These are phyloP conservation scores for Tadarida brasiliensis DNA, from an alignment of 2,797 vertebrate genomes.

Conservation along the genomic window DNA sequence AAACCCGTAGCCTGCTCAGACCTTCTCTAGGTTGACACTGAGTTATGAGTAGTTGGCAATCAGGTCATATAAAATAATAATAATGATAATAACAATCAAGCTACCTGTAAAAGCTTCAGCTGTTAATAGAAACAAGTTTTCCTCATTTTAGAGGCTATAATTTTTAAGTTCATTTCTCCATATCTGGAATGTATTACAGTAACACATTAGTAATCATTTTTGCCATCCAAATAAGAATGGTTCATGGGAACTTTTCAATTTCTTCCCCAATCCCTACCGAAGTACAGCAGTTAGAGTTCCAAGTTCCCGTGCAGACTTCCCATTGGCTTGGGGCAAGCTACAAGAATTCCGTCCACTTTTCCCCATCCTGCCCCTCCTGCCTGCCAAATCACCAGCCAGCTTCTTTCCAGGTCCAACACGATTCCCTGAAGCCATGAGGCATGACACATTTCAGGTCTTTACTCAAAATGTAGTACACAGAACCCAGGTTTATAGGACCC, in stretches of 20 bases:
- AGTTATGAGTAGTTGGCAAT: background rate
- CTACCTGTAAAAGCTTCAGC: background rate
- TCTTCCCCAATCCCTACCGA: background rate
- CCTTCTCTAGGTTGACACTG: background rate
- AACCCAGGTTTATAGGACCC: background rate
- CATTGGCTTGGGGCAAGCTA: too few species aligned
- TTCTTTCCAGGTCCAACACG: background rate
- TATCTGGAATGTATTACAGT: background rate
- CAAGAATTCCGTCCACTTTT: background rate
- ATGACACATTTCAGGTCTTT: background rate
- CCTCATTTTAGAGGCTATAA: background rate
- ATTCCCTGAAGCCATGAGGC: background rate
- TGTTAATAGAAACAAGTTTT: background rate
- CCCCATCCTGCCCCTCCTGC: background rate
- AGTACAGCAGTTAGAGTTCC: background rate
- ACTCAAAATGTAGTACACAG: background rate
- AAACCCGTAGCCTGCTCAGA: background rate
- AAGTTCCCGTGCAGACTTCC: background rate
- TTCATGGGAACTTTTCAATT: background rate
- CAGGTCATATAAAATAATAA: background rate
- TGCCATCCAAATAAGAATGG: background rate
- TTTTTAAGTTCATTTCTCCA: conserved; percentile 41
- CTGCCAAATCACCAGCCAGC: background rate
- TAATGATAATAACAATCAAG: background rate
- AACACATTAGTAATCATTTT: background rate